phyloP scores from a whole-genome alignment of 2,888 invertebrate genomes.

The Toxonevra muliebris region DNA sequence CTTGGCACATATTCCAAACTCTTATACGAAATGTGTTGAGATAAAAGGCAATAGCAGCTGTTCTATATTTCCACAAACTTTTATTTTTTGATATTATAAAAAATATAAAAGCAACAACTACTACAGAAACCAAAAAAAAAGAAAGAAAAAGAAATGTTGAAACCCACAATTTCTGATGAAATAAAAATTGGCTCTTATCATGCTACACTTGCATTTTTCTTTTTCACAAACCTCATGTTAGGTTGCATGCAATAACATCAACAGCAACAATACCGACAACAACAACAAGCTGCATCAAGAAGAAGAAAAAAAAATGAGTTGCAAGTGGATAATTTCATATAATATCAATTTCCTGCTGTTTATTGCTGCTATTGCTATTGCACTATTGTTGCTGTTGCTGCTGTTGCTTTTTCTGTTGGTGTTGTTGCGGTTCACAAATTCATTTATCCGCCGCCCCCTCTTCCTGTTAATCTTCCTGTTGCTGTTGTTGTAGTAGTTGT shows the following conservation, averaged over 20 bases:
- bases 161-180: constrained; percentile 1
- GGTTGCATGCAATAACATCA: background rate
- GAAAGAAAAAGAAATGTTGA: background rate
- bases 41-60: no score
- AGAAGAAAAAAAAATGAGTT: constrained; percentile 1
- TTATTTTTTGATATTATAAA: no score
- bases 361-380: background rate
- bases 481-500: background rate
- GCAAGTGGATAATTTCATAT: constrained; percentile 59
- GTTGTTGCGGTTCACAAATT: constrained; percentile 13
- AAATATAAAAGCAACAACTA: no score
- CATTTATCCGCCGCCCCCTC: constrained; percentile 18
- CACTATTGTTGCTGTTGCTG: background rate
- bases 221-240: background rate
- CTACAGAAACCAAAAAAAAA: no score
- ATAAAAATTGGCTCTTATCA: constrained; percentile 13
- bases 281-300: background rate
- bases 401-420: background rate
- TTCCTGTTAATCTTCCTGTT: constrained; percentile 17
- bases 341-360: constrained; percentile 57
- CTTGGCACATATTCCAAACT: no score
- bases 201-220: constrained; percentile 26
- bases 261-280: background rate
- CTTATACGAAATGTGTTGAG: no score
- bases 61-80: no score